Evolutionary conservation across 2,797 vertebrate species (phyloP).

Genomic region (Paguma larvata): DNA sequence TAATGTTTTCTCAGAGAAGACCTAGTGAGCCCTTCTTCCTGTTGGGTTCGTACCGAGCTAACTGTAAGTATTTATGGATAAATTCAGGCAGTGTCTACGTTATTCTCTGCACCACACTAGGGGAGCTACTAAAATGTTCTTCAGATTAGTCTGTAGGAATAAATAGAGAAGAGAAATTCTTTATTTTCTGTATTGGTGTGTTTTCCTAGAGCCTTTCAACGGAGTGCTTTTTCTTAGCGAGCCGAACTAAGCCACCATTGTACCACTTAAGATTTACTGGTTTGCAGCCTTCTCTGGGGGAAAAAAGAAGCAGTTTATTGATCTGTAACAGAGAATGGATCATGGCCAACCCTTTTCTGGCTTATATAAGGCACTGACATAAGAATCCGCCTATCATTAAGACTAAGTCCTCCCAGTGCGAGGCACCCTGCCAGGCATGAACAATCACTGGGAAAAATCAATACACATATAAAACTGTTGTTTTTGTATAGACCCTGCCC

Average conservation of each 20-base stretch:
- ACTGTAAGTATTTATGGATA: background rate
- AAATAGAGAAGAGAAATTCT: slow-evolving; percentile 27
- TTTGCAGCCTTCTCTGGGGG: background rate
- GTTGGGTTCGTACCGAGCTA: background rate
- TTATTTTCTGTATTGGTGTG: slow-evolving; percentile 38
- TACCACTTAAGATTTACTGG: slow-evolving; percentile 63
- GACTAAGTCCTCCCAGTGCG: background rate
- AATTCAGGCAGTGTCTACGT: background rate
- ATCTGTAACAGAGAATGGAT: slow-evolving; percentile 72
- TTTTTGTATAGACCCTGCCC: background rate
- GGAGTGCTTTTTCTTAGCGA: slow-evolving; percentile 37
- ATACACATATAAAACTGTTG: background rate
- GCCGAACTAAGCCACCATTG: slow-evolving; percentile 33
- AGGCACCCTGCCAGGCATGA: slow-evolving; percentile 57
- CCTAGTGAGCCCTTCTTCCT: background rate
- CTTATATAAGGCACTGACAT: background rate
- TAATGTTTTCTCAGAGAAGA: background rate
- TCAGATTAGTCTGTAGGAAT: background rate
- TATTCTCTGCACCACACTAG: background rate
- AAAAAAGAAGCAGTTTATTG: slow-evolving; percentile 63
- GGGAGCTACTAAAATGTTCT: background rate
- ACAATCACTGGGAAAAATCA: background rate
- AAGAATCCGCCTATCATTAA: slow-evolving; percentile 47
- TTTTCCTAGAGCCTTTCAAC: slow-evolving; percentile 49
- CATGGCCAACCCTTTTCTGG: slow-evolving; percentile 64